A percentile compares a stretch with the other conserved stretches of the same genome.
Evolutionary conservation across 1,140 invertebrate species (phyloP).

Genomic region (Tetramorium parvispinum): DNA sequence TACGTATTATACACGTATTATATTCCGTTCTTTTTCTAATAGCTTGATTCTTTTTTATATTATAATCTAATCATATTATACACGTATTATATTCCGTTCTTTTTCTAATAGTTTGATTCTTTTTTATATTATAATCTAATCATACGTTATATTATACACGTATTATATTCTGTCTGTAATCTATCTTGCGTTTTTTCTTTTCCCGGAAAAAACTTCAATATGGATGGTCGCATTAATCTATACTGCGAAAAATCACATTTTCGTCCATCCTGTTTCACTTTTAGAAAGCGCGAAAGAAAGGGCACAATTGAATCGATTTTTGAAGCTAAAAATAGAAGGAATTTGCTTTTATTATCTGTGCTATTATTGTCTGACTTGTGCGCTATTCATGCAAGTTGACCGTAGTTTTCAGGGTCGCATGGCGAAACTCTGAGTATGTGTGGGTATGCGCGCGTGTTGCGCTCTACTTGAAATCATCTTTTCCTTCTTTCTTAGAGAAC

Average conservation of each 20-base stretch:
- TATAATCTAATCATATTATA: background rate
- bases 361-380: conserved; percentile 50
- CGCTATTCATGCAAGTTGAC: conserved; percentile 19
- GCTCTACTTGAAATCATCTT: conserved; percentile 49
- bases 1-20: background rate
- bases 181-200: background rate
- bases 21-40: too few species aligned
- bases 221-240: background rate
- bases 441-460: background rate
- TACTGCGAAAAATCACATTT: background rate
- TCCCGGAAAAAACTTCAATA: background rate
- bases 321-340: conserved; percentile 61
- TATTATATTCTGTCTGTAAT: background rate
- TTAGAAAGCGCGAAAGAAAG: conserved; percentile 31
- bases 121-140: background rate
- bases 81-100: too few species aligned
- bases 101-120: too few species aligned
- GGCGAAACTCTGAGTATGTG: background rate
- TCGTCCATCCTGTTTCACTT: conserved; percentile 2
- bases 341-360: background rate
- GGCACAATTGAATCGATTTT: conserved; percentile 25
- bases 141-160: too few species aligned
- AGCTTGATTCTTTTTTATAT: background rate
- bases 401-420: conserved; percentile 33
- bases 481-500: conserved; percentile 34